Conservation (phyloP, 2,113 vertebrate species). For the Rafetus swinhoei region DNA sequence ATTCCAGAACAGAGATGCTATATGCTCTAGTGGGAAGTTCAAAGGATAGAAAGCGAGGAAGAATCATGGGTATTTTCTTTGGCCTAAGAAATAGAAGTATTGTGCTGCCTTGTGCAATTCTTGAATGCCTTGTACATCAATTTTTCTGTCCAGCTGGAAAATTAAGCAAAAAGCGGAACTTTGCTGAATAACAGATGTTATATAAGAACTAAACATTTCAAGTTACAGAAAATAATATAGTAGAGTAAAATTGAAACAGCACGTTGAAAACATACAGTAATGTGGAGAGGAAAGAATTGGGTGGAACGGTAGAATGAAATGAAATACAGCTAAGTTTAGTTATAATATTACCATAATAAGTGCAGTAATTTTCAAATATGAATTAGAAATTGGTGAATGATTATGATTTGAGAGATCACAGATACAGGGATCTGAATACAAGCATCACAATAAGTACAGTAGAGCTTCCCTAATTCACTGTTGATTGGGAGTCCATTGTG, state of each 20-base stretch:
- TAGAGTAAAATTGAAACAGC: not conserved
- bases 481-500: not conserved
- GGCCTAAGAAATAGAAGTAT: not conserved
- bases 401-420: not conserved
- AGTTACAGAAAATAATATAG: not conserved
- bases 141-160: not conserved
- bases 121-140: not conserved
- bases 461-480: constrained; percentile 15
- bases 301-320: not conserved
- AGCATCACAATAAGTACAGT: not conserved
- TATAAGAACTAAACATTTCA: not conserved
- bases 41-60: not conserved
- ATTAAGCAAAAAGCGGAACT: not conserved
- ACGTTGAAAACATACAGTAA: not conserved
- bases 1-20: not conserved
- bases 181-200: constrained; percentile 6
- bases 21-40: not conserved
- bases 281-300: not conserved
- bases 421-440: not conserved
- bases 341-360: not conserved
- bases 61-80: not conserved
- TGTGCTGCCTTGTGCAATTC: not conserved
- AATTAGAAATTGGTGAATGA: not conserved
- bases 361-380: not conserved
- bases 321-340: not conserved